Evolutionary conservation across 1,140 invertebrate species (phyloP).

Genomic region (Chlorops oryzae): DNA sequence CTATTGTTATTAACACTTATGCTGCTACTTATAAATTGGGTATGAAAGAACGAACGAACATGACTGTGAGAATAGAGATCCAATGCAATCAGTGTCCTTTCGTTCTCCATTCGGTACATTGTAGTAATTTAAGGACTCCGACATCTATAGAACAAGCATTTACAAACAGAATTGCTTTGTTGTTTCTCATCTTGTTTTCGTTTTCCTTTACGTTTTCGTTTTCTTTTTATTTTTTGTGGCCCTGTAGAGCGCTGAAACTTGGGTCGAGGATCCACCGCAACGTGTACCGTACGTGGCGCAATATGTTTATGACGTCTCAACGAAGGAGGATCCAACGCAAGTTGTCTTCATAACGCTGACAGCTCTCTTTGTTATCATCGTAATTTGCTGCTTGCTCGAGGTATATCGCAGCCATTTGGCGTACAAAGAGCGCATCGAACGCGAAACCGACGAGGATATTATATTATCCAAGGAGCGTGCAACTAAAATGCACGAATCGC

Average conservation of each 20-base stretch:
- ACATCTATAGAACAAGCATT: no score
- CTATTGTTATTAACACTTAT: no score
- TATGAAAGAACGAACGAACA: no score
- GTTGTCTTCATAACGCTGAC: slow-evolving; percentile 67
- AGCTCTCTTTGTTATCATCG: slow-evolving; percentile 60
- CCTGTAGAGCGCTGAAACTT: slow-evolving; percentile 60
- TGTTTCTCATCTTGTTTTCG: no score
- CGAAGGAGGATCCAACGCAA: slow-evolving; percentile 69
- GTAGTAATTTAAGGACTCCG: no score
- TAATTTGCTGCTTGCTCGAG: slow-evolving; percentile 59
- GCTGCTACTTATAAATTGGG: no score
- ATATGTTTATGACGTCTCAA: slow-evolving; percentile 59
- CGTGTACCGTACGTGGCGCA: slow-evolving; percentile 65
- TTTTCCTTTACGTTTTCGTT: background rate
- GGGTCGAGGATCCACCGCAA: slow-evolving; percentile 74
- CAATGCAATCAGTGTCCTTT: no score
- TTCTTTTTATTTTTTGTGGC: slow-evolving; percentile 48
- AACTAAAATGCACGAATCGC: slow-evolving; percentile 55
- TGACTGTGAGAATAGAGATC: no score
- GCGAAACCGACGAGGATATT: slow-evolving; percentile 63
- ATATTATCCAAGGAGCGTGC: slow-evolving; percentile 62
- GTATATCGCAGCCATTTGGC: slow-evolving; percentile 60
- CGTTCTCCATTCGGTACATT: no score
- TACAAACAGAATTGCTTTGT: no score
- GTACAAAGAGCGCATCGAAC: slow-evolving; percentile 60